These are phyloP conservation scores for Pseudochromis fuscus DNA, from an alignment of 2,797 vertebrate genomes.

Conservation along the genomic window DNA sequence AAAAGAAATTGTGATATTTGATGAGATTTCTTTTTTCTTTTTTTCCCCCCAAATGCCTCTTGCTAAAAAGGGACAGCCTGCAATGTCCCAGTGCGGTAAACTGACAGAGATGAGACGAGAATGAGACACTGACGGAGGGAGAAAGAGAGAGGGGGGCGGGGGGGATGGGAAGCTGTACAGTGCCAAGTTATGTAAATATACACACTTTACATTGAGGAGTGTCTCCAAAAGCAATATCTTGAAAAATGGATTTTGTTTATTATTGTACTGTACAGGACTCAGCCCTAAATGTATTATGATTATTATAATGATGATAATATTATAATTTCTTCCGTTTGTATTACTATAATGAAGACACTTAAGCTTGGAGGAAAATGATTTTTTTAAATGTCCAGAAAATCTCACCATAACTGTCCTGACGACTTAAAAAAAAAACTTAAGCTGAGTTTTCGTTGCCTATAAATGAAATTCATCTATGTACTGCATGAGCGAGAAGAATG, in stretches of 20 bases:
- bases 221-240: constrained; percentile 91
- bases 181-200: constrained; percentile 90
- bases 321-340: constrained; percentile 86
- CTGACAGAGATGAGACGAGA: constrained; percentile 69
- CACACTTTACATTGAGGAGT: constrained; percentile 86
- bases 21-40: constrained; percentile 71
- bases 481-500: constrained; percentile 83
- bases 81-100: constrained; percentile 74
- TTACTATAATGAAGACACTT: constrained; percentile 86
- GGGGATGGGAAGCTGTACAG: constrained; percentile 84
- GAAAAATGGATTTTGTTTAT: constrained; percentile 87
- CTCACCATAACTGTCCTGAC: constrained; percentile 75
- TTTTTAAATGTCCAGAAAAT: constrained; percentile 77
- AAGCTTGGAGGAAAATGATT: constrained; percentile 80
- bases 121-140: constrained; percentile 75
- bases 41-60: constrained; percentile 67
- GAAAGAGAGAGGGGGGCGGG: constrained; percentile 48
- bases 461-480: constrained; percentile 82
- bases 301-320: constrained; percentile 85
- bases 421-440: constrained; percentile 76
- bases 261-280: constrained; percentile 89
- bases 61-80: constrained; percentile 75
- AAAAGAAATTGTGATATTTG: constrained; percentile 79
- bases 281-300: constrained; percentile 89
- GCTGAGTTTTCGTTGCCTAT: constrained; percentile 79